Evolutionary conservation across 53 echinoderm and acorn worm genomes (phyloP).

Genomic region (Astropecten irregularis): DNA sequence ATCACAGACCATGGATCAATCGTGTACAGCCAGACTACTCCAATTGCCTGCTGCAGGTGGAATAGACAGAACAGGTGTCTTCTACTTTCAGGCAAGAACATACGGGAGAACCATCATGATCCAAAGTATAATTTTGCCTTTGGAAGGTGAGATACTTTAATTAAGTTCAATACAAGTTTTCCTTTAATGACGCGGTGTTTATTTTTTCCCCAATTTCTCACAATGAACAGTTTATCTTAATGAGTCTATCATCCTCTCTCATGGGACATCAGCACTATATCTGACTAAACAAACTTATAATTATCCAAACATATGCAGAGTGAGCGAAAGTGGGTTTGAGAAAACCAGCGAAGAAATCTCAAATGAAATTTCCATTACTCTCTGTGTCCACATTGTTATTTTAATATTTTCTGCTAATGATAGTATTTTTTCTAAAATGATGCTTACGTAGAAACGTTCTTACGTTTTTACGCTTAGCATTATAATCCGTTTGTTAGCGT

Average conservation of each 20-base stretch:
- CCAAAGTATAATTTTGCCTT: background rate
- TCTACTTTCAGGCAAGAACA: background rate
- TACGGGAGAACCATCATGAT: background rate
- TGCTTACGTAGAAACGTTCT: background rate
- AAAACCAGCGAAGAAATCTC: no score
- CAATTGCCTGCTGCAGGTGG: constrained; percentile 4
- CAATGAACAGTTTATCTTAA: background rate
- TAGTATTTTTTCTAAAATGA: no score
- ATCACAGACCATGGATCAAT: background rate
- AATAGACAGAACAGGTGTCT: constrained; percentile 20
- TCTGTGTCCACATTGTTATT: no score
- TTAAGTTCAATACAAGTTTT: background rate
- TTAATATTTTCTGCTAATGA: no score
- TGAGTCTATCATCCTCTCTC: background rate
- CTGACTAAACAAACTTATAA: background rate
- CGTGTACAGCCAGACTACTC: background rate
- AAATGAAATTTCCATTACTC: no score
- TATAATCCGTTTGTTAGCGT: background rate
- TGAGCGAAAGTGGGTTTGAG: no score
- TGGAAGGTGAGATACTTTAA: background rate
- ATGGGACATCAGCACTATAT: background rate
- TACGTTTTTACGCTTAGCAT: background rate
- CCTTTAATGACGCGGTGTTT: background rate
- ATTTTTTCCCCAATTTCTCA: background rate
- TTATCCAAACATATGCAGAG: background rate